Conservation (phyloP, 2,797 vertebrate species). For the Dendrocincla tyrannina region DNA sequence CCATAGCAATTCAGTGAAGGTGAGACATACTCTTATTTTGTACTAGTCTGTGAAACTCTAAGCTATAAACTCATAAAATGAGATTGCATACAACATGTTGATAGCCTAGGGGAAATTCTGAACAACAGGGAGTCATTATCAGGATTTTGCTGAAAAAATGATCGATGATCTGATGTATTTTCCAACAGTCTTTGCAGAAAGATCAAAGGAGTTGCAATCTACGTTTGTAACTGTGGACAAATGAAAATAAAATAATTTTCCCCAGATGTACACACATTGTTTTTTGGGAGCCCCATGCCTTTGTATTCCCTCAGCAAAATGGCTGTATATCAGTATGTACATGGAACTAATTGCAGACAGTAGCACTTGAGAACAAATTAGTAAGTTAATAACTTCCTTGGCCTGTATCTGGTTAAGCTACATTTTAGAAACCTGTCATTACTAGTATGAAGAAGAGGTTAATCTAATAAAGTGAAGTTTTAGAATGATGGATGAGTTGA, state of each 20-base stretch:
- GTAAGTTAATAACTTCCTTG: slow-evolving; percentile 16
- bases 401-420: slow-evolving; percentile 20
- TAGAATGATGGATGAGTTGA: slow-evolving; percentile 3
- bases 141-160: slow-evolving; percentile 39
- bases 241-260: background rate
- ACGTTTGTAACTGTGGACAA: background rate
- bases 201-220: background rate
- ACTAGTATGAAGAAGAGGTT: slow-evolving; percentile 28
- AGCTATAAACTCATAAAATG: slow-evolving; percentile 39
- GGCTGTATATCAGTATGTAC: background rate
- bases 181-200: slow-evolving; percentile 3
- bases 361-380: slow-evolving; percentile 5
- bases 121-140: slow-evolving; percentile 49
- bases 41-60: slow-evolving; percentile 30
- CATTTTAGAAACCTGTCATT: slow-evolving; percentile 34
- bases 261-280: background rate
- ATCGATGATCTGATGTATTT: slow-evolving; percentile 12
- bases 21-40: slow-evolving; percentile 32
- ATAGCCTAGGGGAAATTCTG: slow-evolving; percentile 36
- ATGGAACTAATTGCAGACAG: background rate
- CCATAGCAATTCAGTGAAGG: background rate
- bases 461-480: slow-evolving; percentile 14
- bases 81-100: slow-evolving; percentile 60
- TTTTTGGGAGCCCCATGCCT: background rate
- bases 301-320: background rate